Conservation (phyloP, 1,140 invertebrate species). For the Philopotamus ludificatus region DNA sequence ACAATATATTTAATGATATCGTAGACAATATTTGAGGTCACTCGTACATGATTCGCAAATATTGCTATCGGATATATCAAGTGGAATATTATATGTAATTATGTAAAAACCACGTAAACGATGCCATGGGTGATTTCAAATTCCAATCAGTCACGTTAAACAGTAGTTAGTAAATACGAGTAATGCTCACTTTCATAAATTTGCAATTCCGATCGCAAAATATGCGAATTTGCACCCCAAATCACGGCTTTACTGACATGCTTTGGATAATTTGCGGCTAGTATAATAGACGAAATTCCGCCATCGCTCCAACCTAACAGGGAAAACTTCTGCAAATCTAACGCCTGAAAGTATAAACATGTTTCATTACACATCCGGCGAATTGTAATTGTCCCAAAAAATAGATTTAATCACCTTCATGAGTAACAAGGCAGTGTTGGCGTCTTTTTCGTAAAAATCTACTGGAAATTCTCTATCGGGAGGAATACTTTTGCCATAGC, state of each 20-base stretch:
- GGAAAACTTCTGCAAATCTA: constrained; percentile 72
- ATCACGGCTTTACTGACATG: constrained; percentile 72
- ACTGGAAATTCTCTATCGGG: constrained; percentile 68
- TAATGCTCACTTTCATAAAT: constrained; percentile 58
- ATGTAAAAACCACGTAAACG: neutral
- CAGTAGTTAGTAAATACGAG: neutral
- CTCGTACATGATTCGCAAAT: too few species aligned
- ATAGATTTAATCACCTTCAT: constrained; percentile 62
- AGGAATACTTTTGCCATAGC: constrained; percentile 82
- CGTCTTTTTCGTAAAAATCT: constrained; percentile 76
- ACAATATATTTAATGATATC: too few species aligned
- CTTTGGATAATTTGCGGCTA: constrained; percentile 68
- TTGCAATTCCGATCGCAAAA: constrained; percentile 67
- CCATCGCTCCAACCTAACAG: constrained; percentile 89
- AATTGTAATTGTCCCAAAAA: neutral
- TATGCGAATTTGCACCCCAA: constrained; percentile 76
- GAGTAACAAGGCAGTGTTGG: constrained; percentile 65
- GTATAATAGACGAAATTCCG: constrained; percentile 73
- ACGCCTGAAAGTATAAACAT: constrained; percentile 47
- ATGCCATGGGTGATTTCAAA: neutral
- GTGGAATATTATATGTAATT: too few species aligned
- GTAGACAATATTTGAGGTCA: too few species aligned
- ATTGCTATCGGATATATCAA: too few species aligned
- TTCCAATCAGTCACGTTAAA: neutral
- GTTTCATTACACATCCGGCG: neutral